These are phyloP conservation scores for Stichopus horrens DNA, from an alignment of 53 echinoderm and acorn worm species.

Conservation along the genomic window DNA sequence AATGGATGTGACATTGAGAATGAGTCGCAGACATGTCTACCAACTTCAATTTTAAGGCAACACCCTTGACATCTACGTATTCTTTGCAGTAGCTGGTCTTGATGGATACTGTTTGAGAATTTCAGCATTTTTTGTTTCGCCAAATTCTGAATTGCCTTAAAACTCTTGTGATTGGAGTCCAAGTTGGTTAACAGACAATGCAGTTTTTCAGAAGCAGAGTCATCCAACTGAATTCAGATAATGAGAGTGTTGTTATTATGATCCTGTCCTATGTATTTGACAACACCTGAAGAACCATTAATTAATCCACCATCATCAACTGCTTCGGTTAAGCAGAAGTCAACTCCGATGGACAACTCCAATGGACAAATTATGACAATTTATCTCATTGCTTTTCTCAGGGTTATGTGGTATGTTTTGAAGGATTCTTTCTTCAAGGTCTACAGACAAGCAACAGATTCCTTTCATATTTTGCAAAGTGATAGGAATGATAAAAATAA, in stretches of 20 bases:
- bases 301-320: conserved; percentile 53
- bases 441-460: too few relatives aligned
- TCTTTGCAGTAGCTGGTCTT: conserved; percentile 27
- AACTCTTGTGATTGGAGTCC: conserved; percentile 3
- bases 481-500: too few relatives aligned
- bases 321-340: conserved; percentile 10
- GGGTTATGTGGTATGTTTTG: neutral
- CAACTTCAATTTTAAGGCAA: neutral
- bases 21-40: neutral
- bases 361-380: neutral
- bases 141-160: neutral
- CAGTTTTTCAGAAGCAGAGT: conserved; percentile 10
- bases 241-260: neutral
- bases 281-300: conserved; percentile 47
- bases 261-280: conserved; percentile 29
- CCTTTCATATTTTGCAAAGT: too few relatives aligned
- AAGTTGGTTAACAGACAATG: neutral
- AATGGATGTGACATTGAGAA: conserved; percentile 21
- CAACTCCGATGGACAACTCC: conserved; percentile 22
- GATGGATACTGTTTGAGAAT: conserved; percentile 6
- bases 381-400: neutral
- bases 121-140: neutral
- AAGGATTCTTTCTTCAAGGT: neutral
- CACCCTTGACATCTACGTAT: conserved; percentile 14
- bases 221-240: conserved; percentile 52